Conservation (phyloP, 2,888 invertebrate genomes). For the Neuroscelio doddi region DNA sequence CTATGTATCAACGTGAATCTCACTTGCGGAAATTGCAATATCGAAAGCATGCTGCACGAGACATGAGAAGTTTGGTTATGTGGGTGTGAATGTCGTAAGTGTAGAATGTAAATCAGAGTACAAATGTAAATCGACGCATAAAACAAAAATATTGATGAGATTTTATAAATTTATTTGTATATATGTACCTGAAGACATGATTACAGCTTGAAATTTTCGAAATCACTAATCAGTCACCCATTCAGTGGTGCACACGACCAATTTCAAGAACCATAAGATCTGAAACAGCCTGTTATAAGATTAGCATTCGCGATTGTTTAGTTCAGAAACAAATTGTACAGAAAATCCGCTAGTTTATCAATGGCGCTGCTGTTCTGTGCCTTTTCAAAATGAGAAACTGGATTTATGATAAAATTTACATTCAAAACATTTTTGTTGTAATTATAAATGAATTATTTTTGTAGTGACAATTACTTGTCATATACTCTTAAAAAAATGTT, state of each 20-base stretch:
- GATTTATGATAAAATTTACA: too few species aligned
- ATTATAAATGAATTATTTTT: too few species aligned
- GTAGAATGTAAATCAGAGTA: not conserved
- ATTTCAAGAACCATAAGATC: not conserved
- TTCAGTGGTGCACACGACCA: slow-evolving; percentile 23
- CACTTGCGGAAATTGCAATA: slow-evolving; percentile 36
- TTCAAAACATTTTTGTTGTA: too few species aligned
- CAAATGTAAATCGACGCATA: not conserved
- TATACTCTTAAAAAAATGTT: too few species aligned
- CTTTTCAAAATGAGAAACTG: too few species aligned
- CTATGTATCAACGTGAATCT: not conserved
- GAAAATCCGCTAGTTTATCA: too few species aligned
- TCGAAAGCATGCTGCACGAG: slow-evolving; percentile 62
- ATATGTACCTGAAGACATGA: slow-evolving; percentile 64
- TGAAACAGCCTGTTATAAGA: too few species aligned
- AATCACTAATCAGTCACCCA: slow-evolving; percentile 53
- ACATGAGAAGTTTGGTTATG: slow-evolving; percentile 63
- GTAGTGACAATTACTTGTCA: too few species aligned
- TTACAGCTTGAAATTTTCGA: slow-evolving; percentile 53
- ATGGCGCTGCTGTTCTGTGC: too few species aligned
- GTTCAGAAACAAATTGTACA: too few species aligned
- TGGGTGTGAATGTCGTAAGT: slow-evolving; percentile 41
- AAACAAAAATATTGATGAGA: not conserved
- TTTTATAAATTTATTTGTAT: not conserved
- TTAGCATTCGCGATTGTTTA: too few species aligned